A percentile compares a stretch with the other conserved stretches of the same genome.
Conservation (phyloP, 2,113 vertebrate genomes). For the Platycercus adscitus region DNA sequence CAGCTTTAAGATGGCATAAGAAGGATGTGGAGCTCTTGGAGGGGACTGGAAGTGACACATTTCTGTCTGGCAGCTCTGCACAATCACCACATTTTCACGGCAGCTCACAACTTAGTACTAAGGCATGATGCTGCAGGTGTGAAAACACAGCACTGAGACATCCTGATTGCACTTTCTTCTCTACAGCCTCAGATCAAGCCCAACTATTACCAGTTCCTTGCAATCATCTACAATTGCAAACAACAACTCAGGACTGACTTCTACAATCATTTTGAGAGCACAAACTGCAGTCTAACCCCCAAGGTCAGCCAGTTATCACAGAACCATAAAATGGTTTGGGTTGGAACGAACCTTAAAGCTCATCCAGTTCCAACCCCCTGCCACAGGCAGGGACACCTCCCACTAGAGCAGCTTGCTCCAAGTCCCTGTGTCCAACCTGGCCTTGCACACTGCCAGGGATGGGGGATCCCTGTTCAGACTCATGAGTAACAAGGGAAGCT, state of each 20-base stretch:
- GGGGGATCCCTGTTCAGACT: not conserved
- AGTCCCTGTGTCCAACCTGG: not conserved
- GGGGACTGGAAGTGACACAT: not conserved
- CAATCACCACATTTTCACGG: fast-evolving
- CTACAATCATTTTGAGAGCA: not conserved
- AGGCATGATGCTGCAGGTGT: not conserved
- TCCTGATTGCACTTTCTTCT: not conserved
- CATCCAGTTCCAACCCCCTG: not conserved
- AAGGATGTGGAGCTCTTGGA: not conserved
- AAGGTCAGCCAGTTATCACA: not conserved
- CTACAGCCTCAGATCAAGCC: not conserved
- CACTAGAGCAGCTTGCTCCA: not conserved
- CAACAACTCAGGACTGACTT: fast-evolving
- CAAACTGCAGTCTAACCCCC: not conserved
- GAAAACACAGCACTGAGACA: not conserved
- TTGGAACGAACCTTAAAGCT: not conserved
- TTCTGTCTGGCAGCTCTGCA: not conserved
- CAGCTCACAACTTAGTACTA: not conserved
- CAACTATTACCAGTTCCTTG: too few relatives aligned
- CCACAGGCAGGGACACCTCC: not conserved
- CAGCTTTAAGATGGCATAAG: not conserved
- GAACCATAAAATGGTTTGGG: not conserved
- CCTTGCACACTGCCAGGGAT: not conserved
- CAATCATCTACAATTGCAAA: too few relatives aligned
- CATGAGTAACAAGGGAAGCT: not conserved